These are phyloP conservation scores for Panthera uncia DNA, from an alignment of 2,113 vertebrate species.

Conservation along the genomic window DNA sequence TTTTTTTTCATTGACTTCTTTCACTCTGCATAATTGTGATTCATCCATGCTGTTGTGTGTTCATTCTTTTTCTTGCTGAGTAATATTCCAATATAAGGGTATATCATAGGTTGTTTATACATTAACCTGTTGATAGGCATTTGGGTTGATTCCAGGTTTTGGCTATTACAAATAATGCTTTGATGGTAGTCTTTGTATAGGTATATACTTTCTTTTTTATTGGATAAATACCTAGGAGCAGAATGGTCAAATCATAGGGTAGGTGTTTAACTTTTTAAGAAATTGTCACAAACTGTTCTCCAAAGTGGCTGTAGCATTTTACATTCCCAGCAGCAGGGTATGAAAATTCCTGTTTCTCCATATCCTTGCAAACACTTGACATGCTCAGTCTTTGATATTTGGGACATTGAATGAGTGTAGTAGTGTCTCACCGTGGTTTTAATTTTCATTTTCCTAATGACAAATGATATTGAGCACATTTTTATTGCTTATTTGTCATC, in stretches of 20 bases:
- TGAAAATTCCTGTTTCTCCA: background rate
- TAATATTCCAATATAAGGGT: background rate
- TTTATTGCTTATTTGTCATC: background rate
- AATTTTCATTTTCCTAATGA: background rate
- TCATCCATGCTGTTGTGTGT: background rate
- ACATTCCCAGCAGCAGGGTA: background rate
- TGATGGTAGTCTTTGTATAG: background rate
- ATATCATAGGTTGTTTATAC: background rate
- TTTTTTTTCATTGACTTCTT: background rate
- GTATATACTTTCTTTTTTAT: background rate
- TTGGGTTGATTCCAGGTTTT: background rate
- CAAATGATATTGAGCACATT: background rate
- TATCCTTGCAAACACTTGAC: background rate
- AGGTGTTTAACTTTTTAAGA: background rate
- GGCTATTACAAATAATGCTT: background rate
- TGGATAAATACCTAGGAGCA: background rate
- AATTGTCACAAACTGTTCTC: background rate
- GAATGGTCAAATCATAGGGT: background rate
- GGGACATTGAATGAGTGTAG: background rate
- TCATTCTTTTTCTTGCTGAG: background rate
- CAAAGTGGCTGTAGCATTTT: background rate
- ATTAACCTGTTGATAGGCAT: background rate
- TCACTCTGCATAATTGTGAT: background rate
- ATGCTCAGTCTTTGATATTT: background rate
- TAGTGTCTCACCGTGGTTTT: background rate